Evolutionary conservation across 1,140 invertebrate genomes (phyloP).

Genomic region (Calliopsis andreniformis): DNA sequence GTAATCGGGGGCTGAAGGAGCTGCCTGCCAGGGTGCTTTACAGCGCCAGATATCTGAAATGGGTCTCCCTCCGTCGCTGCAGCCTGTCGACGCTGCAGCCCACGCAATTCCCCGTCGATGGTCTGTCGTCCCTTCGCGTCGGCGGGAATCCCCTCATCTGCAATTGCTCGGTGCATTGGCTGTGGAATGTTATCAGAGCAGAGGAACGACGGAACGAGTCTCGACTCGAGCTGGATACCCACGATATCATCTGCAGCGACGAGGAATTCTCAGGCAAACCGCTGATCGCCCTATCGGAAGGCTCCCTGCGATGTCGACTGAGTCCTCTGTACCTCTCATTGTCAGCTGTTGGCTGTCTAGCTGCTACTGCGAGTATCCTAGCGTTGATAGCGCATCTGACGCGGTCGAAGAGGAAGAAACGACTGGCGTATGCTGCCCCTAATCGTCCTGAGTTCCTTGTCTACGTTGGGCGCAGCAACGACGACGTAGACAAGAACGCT

Average conservation of each 20-base stretch:
- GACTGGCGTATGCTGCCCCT: slow-evolving; percentile 71
- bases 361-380: slow-evolving; percentile 72
- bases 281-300: slow-evolving; percentile 72
- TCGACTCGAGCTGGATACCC: slow-evolving; percentile 72
- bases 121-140: slow-evolving; percentile 86
- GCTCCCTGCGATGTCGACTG: slow-evolving; percentile 74
- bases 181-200: slow-evolving; percentile 87
- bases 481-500: slow-evolving; percentile 73
- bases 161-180: slow-evolving; percentile 93
- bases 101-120: slow-evolving; percentile 90
- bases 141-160: slow-evolving; percentile 92
- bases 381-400: slow-evolving; percentile 73
- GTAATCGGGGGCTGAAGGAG: slow-evolving; percentile 86
- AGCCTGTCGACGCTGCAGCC: slow-evolving; percentile 87
- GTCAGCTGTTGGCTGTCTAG: slow-evolving; percentile 71
- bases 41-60: slow-evolving; percentile 88
- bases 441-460: slow-evolving; percentile 78
- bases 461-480: slow-evolving; percentile 74
- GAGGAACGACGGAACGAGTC: slow-evolving; percentile 74
- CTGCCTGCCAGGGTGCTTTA: slow-evolving; percentile 88
- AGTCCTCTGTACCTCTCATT: slow-evolving; percentile 75
- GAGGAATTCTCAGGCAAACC: slow-evolving; percentile 75
- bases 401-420: slow-evolving; percentile 71
- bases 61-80: slow-evolving; percentile 86
- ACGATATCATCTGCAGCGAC: slow-evolving; percentile 76